A percentile compares a stretch with the other conserved stretches of the same genome.
These are phyloP conservation scores for Diabrotica undecimpunctata DNA, from an alignment of 1,140 invertebrate species.

Conservation along the genomic window DNA sequence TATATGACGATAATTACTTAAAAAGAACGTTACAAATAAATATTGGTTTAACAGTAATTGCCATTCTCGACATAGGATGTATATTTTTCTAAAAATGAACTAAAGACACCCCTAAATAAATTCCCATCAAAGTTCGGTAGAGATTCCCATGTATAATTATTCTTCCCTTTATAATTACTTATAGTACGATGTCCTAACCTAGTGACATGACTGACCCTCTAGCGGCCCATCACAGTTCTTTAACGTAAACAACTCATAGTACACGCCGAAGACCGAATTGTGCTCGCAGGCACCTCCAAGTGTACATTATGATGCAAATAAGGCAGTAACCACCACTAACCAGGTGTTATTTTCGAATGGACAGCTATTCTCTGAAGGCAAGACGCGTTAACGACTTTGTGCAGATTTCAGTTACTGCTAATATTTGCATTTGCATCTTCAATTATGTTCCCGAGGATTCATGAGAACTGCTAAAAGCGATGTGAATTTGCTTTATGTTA, in stretches of 20 bases:
- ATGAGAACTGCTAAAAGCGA: constrained; percentile 23
- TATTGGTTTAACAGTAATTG: too few species aligned
- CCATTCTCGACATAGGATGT: too few species aligned
- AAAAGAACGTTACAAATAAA: too few species aligned
- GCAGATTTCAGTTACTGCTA: constrained; percentile 31
- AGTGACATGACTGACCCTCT: constrained; percentile 29
- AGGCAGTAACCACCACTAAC: constrained; percentile 31
- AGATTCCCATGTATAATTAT: constrained; percentile 24
- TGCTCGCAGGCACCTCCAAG: constrained; percentile 16
- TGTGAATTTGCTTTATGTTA: constrained; percentile 9
- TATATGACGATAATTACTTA: too few species aligned
- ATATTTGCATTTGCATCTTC: constrained; percentile 32
- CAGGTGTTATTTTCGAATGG: constrained; percentile 34
- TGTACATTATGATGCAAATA: constrained; percentile 33
- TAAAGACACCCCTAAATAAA: not conserved
- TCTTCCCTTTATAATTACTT: constrained; percentile 33
- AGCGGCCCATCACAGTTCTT: constrained; percentile 17
- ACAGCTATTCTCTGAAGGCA: constrained; percentile 35
- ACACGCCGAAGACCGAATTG: constrained; percentile 16
- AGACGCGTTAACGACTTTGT: constrained; percentile 29
- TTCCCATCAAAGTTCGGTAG: constrained; percentile 23
- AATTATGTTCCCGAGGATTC: constrained; percentile 25
- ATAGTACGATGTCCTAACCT: constrained; percentile 22
- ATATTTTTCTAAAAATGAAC: too few species aligned
- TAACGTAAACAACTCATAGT: not conserved